Evolutionary conservation across 2,888 invertebrate genomes (phyloP), one percentile per base, ranked within the genome.

Genomic region (Phyto melanocephala): DNA sequence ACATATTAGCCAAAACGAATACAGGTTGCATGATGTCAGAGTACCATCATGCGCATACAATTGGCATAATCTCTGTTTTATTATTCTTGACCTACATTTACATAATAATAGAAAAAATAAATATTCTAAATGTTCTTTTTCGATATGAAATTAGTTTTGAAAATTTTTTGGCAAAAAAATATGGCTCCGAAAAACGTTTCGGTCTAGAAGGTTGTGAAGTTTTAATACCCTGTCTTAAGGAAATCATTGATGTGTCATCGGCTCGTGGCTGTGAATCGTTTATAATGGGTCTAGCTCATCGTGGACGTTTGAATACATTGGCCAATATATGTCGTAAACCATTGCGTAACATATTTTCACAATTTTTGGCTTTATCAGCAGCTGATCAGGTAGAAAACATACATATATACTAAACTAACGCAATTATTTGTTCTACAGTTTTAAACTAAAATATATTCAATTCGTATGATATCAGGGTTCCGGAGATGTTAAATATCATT

Each of bases 171-270:
- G 99, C 99, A 0, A 96, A 97, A 90, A 99, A 99, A 92, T 99
- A 97, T 96, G 97, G 99, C 1, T 98, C 99, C 11, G 99, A 99
- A 92, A 99, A 99, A 91, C 95, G 99, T 88, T 99, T 99, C 92
- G 99, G 99, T 87, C 93, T 99, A 67, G 99, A 99, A 91, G 99
- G 99, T 42, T 98, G 99, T 92, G 99, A 99, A 93, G 98, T 99
- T 87, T 93, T 99, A 87, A 99, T 99, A 86, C 99, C 99, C 0
- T 98, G 98, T 0, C 96, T 99, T 95, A 99, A 99, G 92, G 96
- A 98, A 91, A 95, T 99, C 76, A 99, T 99, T 88, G 99, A 99
- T 91, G 95, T 95, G 58, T 98, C 98, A n/a, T 99, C 98, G 8
- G 95, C 96, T 75, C 93, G 96, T 62, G 99, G 99, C 0, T 98